Evolutionary conservation across 2,797 vertebrate species (phyloP), one percentile per base, ranked within the genome.

Genomic region (Botia almorhae): DNA sequence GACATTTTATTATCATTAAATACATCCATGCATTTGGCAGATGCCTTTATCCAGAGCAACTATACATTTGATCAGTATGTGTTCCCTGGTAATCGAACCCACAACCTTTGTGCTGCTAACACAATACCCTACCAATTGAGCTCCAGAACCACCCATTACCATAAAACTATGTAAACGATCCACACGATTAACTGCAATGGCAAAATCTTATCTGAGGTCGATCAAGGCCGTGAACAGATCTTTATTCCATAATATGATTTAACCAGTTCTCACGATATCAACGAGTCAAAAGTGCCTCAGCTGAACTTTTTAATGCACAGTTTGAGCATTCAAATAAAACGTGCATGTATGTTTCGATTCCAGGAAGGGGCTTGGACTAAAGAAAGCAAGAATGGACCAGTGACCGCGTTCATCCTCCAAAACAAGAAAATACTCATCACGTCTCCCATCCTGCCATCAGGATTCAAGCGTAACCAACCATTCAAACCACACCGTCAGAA

Each of bases 371-470:
- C 91, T 94, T 77, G 95, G 96, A 95, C 95, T 94, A 93, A 97
- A 97, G 95, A 97, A 97, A 90, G 95, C 96, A 69, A 95, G 96
- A 89, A 94, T 94, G 84, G 96, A 97, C 87, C 95, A 96, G 91
- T 97, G 93, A 96, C 91, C 19, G 63, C 58, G 84, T 89, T 90
- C 84, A 82, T 91, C 90, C 33, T 73, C 89, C 50, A 64, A 65
- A 86, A 92, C 89, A 87, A 89, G 87, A 88, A 46, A 93, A 91
- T 89, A 92, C 85, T 91, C 88, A 86, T 76, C 82, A 86, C 69
- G 83, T 76, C 87, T 85, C 88, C 86, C 85, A 88, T 33, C 85
- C 86, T 84, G 90, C 83, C 76, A 89, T 87, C 43, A 1, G 81
- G 46, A 48, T 53, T 61, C 74, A 75, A 60, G 84, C 89, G 87